Base-by-base conservation (phyloP, 1,140 invertebrate species). In the Marisa cornuarietis region DNA sequence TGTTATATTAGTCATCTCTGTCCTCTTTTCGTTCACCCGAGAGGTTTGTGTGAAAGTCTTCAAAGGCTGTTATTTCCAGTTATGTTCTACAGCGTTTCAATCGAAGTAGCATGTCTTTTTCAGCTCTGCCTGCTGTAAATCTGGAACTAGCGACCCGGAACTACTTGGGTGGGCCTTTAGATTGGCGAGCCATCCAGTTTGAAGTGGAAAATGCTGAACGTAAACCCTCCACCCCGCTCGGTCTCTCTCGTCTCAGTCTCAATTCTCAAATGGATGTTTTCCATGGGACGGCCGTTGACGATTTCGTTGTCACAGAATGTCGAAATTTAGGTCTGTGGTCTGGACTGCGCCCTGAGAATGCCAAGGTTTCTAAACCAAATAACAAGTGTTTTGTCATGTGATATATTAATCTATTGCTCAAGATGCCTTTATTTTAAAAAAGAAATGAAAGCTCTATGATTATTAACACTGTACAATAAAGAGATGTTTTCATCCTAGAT, bases 101-200 rank as follows among this genome's bases (percentile, higher is more conserved):
- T 42, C 31, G 3, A 42, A 42, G 31, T 42, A 42, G 31, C 31
- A 42, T 68, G 13, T 14, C 66, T 26, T 54, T 86, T 85, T 62
- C 84, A 90, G 89, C 87, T 14, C 79, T 90, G 58, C 89, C 89
- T 14, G 81, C 83, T 10, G 85, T 90, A 16, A 87, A 87, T 71
- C 81, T 90, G 31, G 88, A 90, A 71, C 80, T 90, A 18, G 88
- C 87, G 0, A 90, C 89, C 11, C 79, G 86, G 63, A 89, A 90
- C 81, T 90, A 90, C 79, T 83, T 90, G 22, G 88, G 87, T 1
- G 87, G 86, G 10, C 83, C 87, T 18, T 78, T 90, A 16, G 87
- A 89, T 62, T 86, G 80, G 82, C 61, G 82, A 1, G 49, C 81
- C 42, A 78, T 89, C 26, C 78, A 83, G 42, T 71, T 79, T 4